Base-by-base conservation (phyloP, 2,888 invertebrate genomes). In the Eledone cirrhosa region DNA sequence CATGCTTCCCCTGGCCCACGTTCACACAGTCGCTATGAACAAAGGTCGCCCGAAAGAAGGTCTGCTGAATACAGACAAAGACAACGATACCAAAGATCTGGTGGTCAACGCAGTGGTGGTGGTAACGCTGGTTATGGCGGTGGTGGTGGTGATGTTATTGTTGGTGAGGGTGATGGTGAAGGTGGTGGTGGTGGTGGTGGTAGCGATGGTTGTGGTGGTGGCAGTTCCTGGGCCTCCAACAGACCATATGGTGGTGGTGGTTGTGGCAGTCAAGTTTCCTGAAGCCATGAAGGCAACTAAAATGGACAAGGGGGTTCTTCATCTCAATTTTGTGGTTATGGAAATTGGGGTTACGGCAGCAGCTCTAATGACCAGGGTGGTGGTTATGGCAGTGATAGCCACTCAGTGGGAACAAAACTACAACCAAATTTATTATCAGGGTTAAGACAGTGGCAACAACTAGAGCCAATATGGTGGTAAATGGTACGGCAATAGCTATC, bases 61-160 rank as follows among this genome's bases (percentile, higher is more conserved):
- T 72, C 72, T 8, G 72, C 33, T 72, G 72, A 31, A 22, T 72
- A 72, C 72, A 72, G 72, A n/a, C 72, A 72, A 31, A 19, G 33
- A 33, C 72, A 72, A 41, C 72, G 72, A 41, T 72, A 72, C 41
- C 72, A 79, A 27, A 48, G 78, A 8, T 75, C 69, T 19, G 78
- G 78, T 29, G 69, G 77, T 24, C 72, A 78, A 16, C 65, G 80
- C 22, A 77, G 77, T 27, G 78, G 78, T 29, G 67, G 77, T 31
- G 69, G 78, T n/a, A n/a, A n/a, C n/a, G n/a, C n/a, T n/a, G n/a
- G n/a, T n/a, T n/a, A n/a, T n/a, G n/a, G n/a, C n/a, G n/a, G n/a
- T n/a, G n/a, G n/a, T n/a, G n/a, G n/a, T n/a, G n/a, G n/a, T n/a
- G n/a, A n/a, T n/a, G n/a, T n/a, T n/a, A n/a, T n/a, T n/a, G n/a